A percentile compares a stretch with the other conserved stretches of the same genome.
Conservation (phyloP, 2,888 invertebrate species). For the Pammene fasciana region DNA sequence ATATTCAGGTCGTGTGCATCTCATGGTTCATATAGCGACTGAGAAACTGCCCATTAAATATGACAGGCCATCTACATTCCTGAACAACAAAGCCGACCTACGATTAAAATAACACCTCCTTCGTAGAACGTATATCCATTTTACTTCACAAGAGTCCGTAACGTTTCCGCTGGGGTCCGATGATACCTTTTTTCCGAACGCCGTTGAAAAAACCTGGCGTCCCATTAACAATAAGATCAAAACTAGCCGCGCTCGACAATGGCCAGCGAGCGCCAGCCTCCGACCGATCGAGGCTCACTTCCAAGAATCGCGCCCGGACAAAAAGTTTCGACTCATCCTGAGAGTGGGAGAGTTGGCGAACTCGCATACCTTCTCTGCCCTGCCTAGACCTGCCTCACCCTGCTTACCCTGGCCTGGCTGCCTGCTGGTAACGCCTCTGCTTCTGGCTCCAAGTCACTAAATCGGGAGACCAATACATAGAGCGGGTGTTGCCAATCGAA, state of each 20-base stretch:
- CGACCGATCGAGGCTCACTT: conserved; percentile 72
- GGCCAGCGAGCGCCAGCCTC: conserved; percentile 79
- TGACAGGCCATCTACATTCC: conserved; percentile 83
- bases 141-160: conserved; percentile 81
- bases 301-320: conserved; percentile 79
- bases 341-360: conserved; percentile 75
- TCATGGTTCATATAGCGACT: conserved; percentile 65
- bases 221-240: conserved; percentile 84
- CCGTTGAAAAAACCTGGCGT: conserved; percentile 80
- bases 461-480: neutral
- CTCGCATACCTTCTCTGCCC: conserved; percentile 66
- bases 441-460: neutral
- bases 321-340: conserved; percentile 80
- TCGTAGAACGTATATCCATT: conserved; percentile 81
- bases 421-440: neutral
- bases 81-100: conserved; percentile 79
- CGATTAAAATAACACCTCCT: conserved; percentile 83
- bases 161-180: conserved; percentile 82
- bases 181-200: conserved; percentile 79
- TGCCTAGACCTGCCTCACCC: conserved; percentile 43
- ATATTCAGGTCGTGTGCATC: conserved; percentile 71
- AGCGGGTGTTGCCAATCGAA: neutral
- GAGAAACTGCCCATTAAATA: conserved; percentile 81
- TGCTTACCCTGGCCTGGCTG: conserved; percentile 30
- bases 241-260: conserved; percentile 81